phyloP scores from a whole-genome alignment of 2,888 invertebrate species.

The Sarcophaga caerulescens region DNA sequence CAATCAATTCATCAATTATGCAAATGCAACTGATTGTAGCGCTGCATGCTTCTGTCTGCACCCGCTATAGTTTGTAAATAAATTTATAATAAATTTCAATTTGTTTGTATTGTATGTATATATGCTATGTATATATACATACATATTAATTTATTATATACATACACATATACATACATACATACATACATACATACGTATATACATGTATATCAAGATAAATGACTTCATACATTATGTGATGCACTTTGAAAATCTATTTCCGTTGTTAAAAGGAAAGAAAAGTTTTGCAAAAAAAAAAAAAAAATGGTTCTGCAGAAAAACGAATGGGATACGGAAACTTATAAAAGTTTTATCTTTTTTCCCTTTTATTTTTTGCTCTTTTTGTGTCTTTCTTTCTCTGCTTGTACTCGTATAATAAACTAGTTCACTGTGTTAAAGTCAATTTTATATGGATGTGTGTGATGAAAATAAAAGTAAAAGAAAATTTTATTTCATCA shows the following conservation, averaged over 20 bases:
- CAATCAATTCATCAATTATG: too few relatives aligned
- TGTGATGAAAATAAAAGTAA: conserved; percentile 26
- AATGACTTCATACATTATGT: conserved; percentile 50
- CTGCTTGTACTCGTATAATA: conserved; percentile 6
- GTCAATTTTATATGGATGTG: conserved; percentile 23
- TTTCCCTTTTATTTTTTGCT: too few relatives aligned
- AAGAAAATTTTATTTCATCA: neutral
- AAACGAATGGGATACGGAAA: conserved; percentile 45
- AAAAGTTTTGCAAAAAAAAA: conserved; percentile 30
- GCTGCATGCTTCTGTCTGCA: too few relatives aligned
- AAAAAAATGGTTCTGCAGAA: conserved; percentile 22
- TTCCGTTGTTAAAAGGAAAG: conserved; percentile 52
- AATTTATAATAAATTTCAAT: neutral
- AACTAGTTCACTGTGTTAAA: conserved; percentile 60
- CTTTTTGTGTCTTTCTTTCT: neutral
- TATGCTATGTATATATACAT: too few relatives aligned
- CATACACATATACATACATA: too few relatives aligned
- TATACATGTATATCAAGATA: conserved; percentile 44
- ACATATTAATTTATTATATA: too few relatives aligned
- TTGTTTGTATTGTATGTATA: too few relatives aligned
- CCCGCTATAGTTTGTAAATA: neutral
- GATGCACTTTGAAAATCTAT: conserved; percentile 63
- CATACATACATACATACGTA: neutral
- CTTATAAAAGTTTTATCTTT: conserved; percentile 44
- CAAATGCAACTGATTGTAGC: too few relatives aligned